These are phyloP conservation scores for Anolis carolinensis DNA, from an alignment of 2,113 vertebrate species.

Conservation along the genomic window DNA sequence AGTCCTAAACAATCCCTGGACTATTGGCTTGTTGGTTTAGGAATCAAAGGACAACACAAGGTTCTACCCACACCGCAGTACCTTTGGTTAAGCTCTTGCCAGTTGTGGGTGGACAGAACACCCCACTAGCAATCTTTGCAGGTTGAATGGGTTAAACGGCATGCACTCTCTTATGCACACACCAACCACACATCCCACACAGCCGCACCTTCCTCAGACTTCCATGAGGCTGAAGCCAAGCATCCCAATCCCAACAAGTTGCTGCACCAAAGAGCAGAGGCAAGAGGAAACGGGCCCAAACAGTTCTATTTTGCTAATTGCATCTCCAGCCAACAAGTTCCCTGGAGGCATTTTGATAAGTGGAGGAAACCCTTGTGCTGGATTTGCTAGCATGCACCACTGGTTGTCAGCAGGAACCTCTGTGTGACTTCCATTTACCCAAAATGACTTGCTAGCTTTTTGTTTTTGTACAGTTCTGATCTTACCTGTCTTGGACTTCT, in stretches of 20 bases:
- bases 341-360: not conserved
- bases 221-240: not conserved
- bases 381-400: not conserved
- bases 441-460: not conserved
- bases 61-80: not conserved
- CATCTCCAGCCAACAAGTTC: not conserved
- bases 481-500: not conserved
- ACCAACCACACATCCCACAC: not conserved
- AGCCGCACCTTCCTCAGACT: not conserved
- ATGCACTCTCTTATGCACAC: too few species aligned
- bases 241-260: slow-evolving; percentile 2
- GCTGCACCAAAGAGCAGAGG: not conserved
- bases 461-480: not conserved
- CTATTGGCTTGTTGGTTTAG: not conserved
- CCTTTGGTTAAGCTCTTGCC: not conserved
- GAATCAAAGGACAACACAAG: not conserved
- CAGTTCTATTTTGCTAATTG: not conserved
- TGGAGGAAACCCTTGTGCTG: not conserved
- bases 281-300: slow-evolving; percentile 12
- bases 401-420: too few species aligned
- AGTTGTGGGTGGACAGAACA: not conserved
- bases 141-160: not conserved
- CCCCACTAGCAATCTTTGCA: too few species aligned
- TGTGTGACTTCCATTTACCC: not conserved
- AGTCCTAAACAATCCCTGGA: not conserved